Percentiles rank a stretch among this genome's conserved stretches.
phyloP scores from a whole-genome alignment of 35 echinoderm and acorn worm genomes.

The Ophioderma brevispina region DNA sequence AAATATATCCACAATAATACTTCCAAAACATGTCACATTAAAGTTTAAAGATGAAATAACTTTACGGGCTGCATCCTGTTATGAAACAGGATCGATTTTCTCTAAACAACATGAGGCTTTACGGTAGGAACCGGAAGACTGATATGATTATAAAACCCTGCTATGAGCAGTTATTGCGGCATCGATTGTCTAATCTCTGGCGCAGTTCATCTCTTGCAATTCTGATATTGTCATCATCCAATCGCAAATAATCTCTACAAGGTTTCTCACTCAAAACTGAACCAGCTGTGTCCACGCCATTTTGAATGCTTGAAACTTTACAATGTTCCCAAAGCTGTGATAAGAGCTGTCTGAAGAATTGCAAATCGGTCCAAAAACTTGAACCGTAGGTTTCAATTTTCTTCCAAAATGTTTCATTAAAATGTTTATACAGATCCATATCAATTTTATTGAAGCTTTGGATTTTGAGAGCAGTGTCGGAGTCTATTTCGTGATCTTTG shows the following conservation, averaged over 20 bases:
- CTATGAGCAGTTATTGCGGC: background rate
- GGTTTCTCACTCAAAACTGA: background rate
- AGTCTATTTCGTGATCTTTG: background rate
- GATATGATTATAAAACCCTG: too few relatives aligned
- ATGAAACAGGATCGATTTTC: too few relatives aligned
- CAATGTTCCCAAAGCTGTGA: background rate
- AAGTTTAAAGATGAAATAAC: too few relatives aligned
- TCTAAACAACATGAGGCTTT: too few relatives aligned
- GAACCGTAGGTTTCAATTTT: constrained; percentile 18
- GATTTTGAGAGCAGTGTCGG: background rate
- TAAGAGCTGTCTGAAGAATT: background rate
- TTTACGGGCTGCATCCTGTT: too few relatives aligned
- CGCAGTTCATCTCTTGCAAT: background rate
- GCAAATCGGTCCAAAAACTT: constrained; percentile 21
- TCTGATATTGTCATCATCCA: background rate
- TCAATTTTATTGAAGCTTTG: constrained; percentile 21
- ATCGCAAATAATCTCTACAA: background rate
- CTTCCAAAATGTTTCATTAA: constrained; percentile 56
- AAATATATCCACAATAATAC: too few relatives aligned
- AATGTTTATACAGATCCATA: constrained; percentile 20
- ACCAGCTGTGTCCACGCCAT: too few relatives aligned
- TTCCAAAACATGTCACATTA: too few relatives aligned
- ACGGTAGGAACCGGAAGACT: too few relatives aligned
- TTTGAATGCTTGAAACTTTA: background rate
- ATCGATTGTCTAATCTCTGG: background rate